Evolutionary conservation across 2,888 invertebrate genomes (phyloP), one percentile per base, ranked within the genome.

Genomic region (Stomorhina lunata): DNA sequence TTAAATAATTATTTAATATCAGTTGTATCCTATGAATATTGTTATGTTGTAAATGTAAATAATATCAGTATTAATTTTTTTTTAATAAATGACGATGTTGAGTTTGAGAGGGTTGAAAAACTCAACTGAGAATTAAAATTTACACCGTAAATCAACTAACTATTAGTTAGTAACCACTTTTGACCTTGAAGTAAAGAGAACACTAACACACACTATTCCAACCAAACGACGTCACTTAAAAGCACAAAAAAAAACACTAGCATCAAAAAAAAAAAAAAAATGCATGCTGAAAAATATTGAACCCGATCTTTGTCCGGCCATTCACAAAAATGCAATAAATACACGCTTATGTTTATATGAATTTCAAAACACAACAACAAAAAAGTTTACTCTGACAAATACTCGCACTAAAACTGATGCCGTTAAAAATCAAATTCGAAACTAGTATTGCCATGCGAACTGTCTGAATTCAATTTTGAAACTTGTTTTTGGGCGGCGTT

Each of bases 251-350:
- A 69, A 71, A 48, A 22, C 5, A 25, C 29, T 34, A 29, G 40
- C 4, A 59, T 15, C 10, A 63, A 48, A 59, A 65, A 65, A 43
- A 45, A 27, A 17, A 71, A 72, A 79, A 65, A 57, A 57, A 6
- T 50, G 12, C 59, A 22, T 20, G 48, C 22, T 45, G 15, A 27
- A 72, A 66, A 66, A 59, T 79, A 72, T 57, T 79, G 79, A 79
- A 79, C 71, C 71, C 78, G 55, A 71, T 65, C 72, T 59, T 66
- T 43, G 37, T 65, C 53, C 68, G 37, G 75, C 53, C 68, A 69
- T 69, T 61, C 69, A 53, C 63, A 72, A 79, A 79, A 65, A 27
- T 20, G 61, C 53, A 63, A n/a, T 17, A 25, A 69, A 22, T 17
- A 2, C 2, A 69, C 25, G 40, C 68, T 73, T 20, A n/a, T n/a